A percentile compares a stretch with the other conserved stretches of the same genome.
Conservation (phyloP, 2,113 vertebrate species). For the Elephas maximus region DNA sequence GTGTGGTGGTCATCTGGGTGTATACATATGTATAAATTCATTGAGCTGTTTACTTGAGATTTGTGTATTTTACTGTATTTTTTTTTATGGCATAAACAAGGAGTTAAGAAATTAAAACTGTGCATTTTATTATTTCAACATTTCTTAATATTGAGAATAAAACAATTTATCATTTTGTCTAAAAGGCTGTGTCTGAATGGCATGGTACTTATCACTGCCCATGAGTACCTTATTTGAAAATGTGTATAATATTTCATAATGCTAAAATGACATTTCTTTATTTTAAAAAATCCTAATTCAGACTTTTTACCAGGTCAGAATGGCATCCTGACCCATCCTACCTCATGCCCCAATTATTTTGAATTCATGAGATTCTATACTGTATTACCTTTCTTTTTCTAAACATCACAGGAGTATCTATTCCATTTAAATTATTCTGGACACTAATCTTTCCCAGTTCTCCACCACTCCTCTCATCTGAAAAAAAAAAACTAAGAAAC, state of each 20-base stretch:
- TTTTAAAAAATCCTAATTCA: neutral
- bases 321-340: neutral
- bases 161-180: slow-evolving; percentile 18
- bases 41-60: neutral
- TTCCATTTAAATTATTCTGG: neutral
- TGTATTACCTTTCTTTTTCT: neutral
- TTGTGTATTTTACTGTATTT: neutral
- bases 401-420: neutral
- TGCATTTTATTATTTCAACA: neutral
- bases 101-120: neutral
- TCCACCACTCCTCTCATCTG: neutral
- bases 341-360: neutral
- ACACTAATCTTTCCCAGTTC: slow-evolving; percentile 4
- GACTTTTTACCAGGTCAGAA: slow-evolving; percentile 2
- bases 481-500: neutral
- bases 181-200: neutral
- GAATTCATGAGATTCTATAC: neutral
- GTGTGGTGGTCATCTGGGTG: neutral
- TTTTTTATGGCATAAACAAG: slow-evolving; percentile 38
- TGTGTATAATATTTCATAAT: neutral
- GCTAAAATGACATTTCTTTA: neutral
- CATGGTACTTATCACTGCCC: neutral
- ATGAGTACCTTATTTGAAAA: slow-evolving; percentile 12
- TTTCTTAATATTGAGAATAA: slow-evolving; percentile 61
- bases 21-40: neutral